Base-by-base conservation (phyloP, 2,113 vertebrate species). In the Melospiza melodia region DNA sequence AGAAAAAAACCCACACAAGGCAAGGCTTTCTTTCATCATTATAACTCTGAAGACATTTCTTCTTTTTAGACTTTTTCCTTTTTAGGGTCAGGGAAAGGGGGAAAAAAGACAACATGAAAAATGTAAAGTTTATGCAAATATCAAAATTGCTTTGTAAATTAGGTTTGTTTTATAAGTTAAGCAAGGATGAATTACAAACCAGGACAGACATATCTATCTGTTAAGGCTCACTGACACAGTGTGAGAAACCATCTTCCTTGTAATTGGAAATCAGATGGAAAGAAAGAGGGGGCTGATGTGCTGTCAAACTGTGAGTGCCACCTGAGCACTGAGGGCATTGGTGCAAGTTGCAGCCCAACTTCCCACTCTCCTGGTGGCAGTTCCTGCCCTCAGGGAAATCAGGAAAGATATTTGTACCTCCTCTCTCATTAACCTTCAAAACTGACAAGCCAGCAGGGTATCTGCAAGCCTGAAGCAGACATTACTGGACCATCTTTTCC, bases 241-340 rank as follows among this genome's bases (percentile, higher is more conserved):
- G n/a, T 80, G 68, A 86, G 68, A 92, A 95, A 63, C 21, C 66
- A 67, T 46, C 11, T 73, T 87, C 41, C 37, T 79, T 71, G 67
- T 72, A 68, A 75, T 19, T 0, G 0, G 66, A 90, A 96, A 79
- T 72, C 24, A 44, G 84, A 79, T 2, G 25, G 41, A 68, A 91
- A 77, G 35, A 28, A 72, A 28, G n/a, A 74, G 30, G 1, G 9
- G n/a, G 49, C 20, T 61, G 51, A 59, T 49, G n/a, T 63, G 21
- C 22, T 76, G 37, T 80, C 43, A 54, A 66, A 62, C 20, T 66
- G 18, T 43, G 73, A 66, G 27, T 55, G 31, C 33, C 30, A 43
- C 30, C 21, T 0, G 0, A 81, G 77, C 44, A 59, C 31, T 0
- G 0, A 63, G 33, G 12, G 11, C 6, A 1, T 43, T 25, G 51